A percentile compares a stretch with the other conserved stretches of the same genome.
Evolutionary conservation across 2,113 vertebrate species (phyloP).

Genomic region (Pseudorasbora parva): DNA sequence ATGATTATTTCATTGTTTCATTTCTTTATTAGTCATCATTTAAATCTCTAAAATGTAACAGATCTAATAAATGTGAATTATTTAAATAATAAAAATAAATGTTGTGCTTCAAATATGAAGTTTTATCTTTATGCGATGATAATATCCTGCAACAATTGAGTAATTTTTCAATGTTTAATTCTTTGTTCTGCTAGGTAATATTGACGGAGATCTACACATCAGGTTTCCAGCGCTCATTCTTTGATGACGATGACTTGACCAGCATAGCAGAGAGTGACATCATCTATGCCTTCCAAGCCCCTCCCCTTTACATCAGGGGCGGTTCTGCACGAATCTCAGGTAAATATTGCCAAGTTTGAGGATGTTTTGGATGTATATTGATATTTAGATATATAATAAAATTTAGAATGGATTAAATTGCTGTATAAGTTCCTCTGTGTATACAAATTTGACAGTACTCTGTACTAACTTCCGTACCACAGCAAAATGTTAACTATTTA

Average conservation of each 20-base stretch:
- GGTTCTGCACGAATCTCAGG: slow-evolving; percentile 76
- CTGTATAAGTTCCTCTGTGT: background rate
- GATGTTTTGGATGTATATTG: background rate
- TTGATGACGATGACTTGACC: slow-evolving; percentile 85
- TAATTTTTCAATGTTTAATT: background rate
- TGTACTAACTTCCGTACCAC: no score
- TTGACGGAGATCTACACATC: slow-evolving; percentile 86
- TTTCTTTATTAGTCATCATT: background rate
- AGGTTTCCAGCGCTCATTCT: slow-evolving; percentile 91
- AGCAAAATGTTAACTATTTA: no score
- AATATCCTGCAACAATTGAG: background rate
- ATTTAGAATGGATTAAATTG: background rate
- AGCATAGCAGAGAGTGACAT: slow-evolving; percentile 80
- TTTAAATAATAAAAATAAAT: no score
- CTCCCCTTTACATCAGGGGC: slow-evolving; percentile 74
- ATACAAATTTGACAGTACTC: no score
- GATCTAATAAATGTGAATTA: background rate
- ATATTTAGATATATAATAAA: no score
- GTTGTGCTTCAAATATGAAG: background rate
- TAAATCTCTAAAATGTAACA: background rate
- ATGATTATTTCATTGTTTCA: background rate
- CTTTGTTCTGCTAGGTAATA: slow-evolving; percentile 80
- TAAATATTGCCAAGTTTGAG: slow-evolving; percentile 46
- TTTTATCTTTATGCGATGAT: background rate
- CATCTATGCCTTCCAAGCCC: slow-evolving; percentile 89